Conservation (phyloP, 2,888 invertebrate genomes). For the Chironomus riparius region DNA sequence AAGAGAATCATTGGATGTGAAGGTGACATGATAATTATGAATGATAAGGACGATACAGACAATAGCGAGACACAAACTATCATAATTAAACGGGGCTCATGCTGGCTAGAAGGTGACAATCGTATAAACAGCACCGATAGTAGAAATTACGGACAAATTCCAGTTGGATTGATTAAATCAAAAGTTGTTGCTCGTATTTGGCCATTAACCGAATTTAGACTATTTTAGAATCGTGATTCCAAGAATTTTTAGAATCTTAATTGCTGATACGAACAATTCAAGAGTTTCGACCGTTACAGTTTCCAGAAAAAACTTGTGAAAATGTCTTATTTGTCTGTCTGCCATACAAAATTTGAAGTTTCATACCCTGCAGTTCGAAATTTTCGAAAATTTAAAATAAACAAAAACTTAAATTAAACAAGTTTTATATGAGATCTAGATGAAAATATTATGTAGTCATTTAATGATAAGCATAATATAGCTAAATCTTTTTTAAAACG, state of each 20-base stretch:
- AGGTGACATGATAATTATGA: slow-evolving; percentile 9
- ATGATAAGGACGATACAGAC: neutral
- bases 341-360: too few species aligned
- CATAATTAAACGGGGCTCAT: neutral
- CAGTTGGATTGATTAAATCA: slow-evolving; percentile 9
- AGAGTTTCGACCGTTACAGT: too few species aligned
- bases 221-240: neutral
- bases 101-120: slow-evolving; percentile 20
- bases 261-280: too few species aligned
- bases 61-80: neutral
- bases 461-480: too few species aligned
- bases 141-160: slow-evolving; percentile 21
- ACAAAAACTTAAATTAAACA: too few species aligned
- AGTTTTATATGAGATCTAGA: too few species aligned
- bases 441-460: too few species aligned
- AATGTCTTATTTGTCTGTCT: too few species aligned
- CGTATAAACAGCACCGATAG: slow-evolving; percentile 9
- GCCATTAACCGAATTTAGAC: slow-evolving; percentile 10
- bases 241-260: neutral
- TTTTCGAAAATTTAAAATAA: too few species aligned
- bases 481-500: too few species aligned
- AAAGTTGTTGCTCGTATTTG: slow-evolving; percentile 10
- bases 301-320: too few species aligned
- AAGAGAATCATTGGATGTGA: neutral
- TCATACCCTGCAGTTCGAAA: too few species aligned